Evolutionary conservation across 2,797 vertebrate genomes (phyloP).

Genomic region (Pteropus rufus): DNA sequence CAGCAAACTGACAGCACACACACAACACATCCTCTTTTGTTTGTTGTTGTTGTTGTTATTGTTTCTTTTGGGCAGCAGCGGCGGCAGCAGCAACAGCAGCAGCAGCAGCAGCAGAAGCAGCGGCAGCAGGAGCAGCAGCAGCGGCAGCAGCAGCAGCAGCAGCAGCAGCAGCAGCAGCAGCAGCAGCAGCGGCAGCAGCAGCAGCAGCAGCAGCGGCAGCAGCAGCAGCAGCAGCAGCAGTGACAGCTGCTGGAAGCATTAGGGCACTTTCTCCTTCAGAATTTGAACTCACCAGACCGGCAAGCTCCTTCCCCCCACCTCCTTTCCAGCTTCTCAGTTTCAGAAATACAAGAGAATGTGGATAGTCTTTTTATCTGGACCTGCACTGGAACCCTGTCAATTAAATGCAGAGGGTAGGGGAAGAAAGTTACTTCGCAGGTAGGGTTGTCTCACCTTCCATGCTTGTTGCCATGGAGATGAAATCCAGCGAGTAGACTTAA

Average conservation of each 20-base stretch:
- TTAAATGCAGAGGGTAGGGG: slow-evolving; percentile 12
- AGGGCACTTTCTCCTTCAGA: slow-evolving; percentile 21
- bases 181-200: background rate
- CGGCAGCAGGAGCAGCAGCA: too few relatives aligned
- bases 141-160: background rate
- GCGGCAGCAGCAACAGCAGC: background rate
- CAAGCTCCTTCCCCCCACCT: background rate
- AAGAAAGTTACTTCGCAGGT: slow-evolving; percentile 67
- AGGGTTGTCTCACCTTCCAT: slow-evolving; percentile 70
- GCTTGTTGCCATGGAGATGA: slow-evolving; percentile 71
- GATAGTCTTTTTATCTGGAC: slow-evolving; percentile 12
- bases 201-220: background rate
- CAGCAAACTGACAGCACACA: slow-evolving; percentile 23
- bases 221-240: background rate
- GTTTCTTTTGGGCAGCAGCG: background rate
- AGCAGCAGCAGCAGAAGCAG: too few relatives aligned
- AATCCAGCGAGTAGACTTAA: slow-evolving; percentile 63
- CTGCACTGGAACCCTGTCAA: slow-evolving; percentile 9
- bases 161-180: too few relatives aligned
- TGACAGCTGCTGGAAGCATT: background rate
- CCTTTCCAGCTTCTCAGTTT: background rate
- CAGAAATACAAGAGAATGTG: slow-evolving; percentile 37
- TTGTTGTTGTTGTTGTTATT: too few relatives aligned
- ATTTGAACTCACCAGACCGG: slow-evolving; percentile 33
- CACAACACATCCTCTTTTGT: background rate